Conservation (phyloP, 2,888 invertebrate species). For the Pherbina coryleti region DNA sequence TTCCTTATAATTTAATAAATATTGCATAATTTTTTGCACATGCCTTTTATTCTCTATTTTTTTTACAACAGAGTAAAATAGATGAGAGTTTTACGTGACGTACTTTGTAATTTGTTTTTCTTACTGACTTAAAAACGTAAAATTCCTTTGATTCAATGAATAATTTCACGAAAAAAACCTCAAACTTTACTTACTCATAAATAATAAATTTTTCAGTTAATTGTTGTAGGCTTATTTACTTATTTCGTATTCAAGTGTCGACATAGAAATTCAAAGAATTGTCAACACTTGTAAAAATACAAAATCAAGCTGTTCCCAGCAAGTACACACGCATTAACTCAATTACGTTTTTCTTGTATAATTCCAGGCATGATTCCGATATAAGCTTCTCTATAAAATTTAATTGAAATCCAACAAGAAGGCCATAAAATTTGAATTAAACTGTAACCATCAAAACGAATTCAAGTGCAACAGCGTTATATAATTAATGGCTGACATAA, state of each 20-base stretch:
- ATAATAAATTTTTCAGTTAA: too few species aligned
- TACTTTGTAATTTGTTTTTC: neutral
- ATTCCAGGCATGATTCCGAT: neutral
- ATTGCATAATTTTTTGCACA: neutral
- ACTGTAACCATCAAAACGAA: constrained; percentile 7
- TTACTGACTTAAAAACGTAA: too few species aligned
- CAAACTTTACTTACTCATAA: too few species aligned
- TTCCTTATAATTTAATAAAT: neutral
- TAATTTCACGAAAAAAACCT: too few species aligned
- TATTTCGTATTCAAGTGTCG: neutral
- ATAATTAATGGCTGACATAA: constrained; percentile 24
- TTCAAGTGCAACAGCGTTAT: constrained; percentile 11
- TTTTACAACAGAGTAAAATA: neutral
- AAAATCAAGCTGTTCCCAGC: neutral
- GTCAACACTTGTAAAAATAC: neutral
- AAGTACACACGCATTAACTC: neutral
- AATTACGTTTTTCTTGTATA: neutral
- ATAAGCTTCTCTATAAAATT: neutral
- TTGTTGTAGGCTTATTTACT: neutral
- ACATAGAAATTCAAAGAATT: neutral
- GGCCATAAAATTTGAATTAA: constrained; percentile 14
- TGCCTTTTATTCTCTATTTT: neutral
- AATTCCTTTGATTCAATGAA: too few species aligned
- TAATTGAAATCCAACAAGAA: neutral
- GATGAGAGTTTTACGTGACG: neutral